Percentiles rank a stretch among this genome's conserved stretches.
Conservation (phyloP, 35 echinoderm and acorn worm genomes). For the Nesometra sesokonis region DNA sequence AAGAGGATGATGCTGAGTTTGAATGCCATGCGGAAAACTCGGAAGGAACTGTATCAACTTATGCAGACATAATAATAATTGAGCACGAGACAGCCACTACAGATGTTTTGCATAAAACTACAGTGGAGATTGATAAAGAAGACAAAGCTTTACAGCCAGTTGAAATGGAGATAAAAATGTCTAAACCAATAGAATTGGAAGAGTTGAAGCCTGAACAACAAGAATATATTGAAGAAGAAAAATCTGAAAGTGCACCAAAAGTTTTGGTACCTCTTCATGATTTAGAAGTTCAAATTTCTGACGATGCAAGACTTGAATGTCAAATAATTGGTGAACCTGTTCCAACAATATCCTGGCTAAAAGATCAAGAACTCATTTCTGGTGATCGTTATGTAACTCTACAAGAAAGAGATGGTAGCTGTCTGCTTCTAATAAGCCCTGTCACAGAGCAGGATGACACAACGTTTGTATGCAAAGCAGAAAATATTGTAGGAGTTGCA, state of each 20-base stretch:
- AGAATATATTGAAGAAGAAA: not conserved
- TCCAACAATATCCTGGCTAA: constrained; percentile 1
- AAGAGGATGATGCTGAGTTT: constrained; percentile 75
- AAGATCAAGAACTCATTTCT: not conserved
- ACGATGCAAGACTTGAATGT: constrained; percentile 43
- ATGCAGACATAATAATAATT: constrained; percentile 31
- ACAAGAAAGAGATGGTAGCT: constrained; percentile 30
- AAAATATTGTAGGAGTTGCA: constrained; percentile 63
- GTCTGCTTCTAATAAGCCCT: constrained; percentile 43
- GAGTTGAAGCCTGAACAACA: not conserved
- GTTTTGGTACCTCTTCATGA: constrained; percentile 31
- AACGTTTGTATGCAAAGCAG: constrained; percentile 83
- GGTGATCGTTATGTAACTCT: not conserved
- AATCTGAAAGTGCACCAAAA: constrained; percentile 3
- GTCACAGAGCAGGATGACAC: constrained; percentile 70
- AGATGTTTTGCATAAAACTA: constrained; percentile 20
- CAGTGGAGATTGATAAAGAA: constrained; percentile 65
- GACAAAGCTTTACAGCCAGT: constrained; percentile 29
- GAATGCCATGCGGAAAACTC: constrained; percentile 35
- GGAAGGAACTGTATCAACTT: constrained; percentile 28
- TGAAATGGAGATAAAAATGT: not conserved
- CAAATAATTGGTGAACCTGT: constrained; percentile 33
- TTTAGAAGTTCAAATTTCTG: constrained; percentile 45
- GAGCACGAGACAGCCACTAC: not conserved
- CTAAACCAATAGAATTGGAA: not conserved